Conservation (phyloP, 2,797 vertebrate species). For the Spea hammondii region DNA sequence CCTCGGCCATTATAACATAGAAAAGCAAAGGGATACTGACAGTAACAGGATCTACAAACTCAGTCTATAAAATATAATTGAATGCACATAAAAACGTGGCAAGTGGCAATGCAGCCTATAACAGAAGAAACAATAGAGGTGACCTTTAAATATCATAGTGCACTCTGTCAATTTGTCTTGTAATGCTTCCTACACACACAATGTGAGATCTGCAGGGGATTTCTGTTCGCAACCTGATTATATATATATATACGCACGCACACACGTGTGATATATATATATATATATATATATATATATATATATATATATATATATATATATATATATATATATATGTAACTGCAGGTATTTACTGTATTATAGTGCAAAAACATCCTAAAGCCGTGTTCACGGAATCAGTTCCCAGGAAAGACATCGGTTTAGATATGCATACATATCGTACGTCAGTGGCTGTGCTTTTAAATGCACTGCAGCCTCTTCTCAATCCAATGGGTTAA, state of each 20-base stretch:
- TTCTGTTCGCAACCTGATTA: neutral
- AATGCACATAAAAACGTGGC: neutral
- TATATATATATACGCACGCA: no score
- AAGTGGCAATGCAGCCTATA: conserved; percentile 4
- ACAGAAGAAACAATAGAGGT: neutral
- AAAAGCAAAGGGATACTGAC: no score
- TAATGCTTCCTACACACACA: neutral
- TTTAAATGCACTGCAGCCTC: conserved; percentile 12
- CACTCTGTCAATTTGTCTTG: conserved; percentile 12
- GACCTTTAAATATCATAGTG: conserved; percentile 31
- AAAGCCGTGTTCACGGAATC: neutral
- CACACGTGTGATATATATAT: no score
- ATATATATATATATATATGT: no score
- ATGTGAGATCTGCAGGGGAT: neutral
- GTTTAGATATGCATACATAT: conserved; percentile 16
- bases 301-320: no score
- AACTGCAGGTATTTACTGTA: no score
- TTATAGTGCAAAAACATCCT: neutral
- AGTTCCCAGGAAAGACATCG: conserved; percentile 7
- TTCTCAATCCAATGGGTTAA: conserved; percentile 16
- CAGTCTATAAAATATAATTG: no score
- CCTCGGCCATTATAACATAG: no score
- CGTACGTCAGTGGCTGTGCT: neutral
- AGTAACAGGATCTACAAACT: no score
- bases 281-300: no score